These are phyloP conservation scores for Pyrrhia umbra DNA, from an alignment of 2,888 invertebrate genomes.

Conservation along the genomic window DNA sequence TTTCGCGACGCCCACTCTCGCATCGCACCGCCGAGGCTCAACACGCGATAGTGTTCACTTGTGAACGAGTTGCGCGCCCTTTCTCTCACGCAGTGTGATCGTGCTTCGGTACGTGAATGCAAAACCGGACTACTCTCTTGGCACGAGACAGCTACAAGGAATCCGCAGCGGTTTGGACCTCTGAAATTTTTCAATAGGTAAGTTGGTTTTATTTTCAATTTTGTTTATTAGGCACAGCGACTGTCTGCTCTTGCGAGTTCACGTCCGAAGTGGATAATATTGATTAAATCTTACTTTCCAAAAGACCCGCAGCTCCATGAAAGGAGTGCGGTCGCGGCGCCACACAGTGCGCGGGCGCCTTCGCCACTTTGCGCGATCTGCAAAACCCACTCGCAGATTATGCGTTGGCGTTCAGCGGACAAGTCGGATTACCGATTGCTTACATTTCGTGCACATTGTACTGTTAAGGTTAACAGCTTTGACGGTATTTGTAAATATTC, in stretches of 20 bases:
- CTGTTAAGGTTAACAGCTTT: constrained; percentile 78
- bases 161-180: constrained; percentile 76
- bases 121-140: constrained; percentile 88
- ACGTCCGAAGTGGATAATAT: constrained; percentile 65
- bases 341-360: constrained; percentile 52
- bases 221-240: constrained; percentile 74
- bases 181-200: constrained; percentile 79
- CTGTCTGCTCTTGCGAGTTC: constrained; percentile 79
- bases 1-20: constrained; percentile 83
- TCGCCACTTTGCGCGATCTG: constrained; percentile 55
- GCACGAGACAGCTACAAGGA: constrained; percentile 79
- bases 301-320: constrained; percentile 75
- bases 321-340: constrained; percentile 61
- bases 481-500: constrained; percentile 84
- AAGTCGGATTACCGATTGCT: constrained; percentile 65
- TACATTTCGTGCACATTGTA: constrained; percentile 62
- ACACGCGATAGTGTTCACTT: constrained; percentile 84
- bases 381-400: constrained; percentile 70
- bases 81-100: constrained; percentile 89
- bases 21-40: constrained; percentile 76
- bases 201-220: constrained; percentile 67
- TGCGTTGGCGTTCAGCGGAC: constrained; percentile 74
- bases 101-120: constrained; percentile 89
- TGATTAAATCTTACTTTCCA: constrained; percentile 77
- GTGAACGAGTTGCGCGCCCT: constrained; percentile 86